These are phyloP conservation scores for Mastomys coucha DNA, from an alignment of 2,113 vertebrate genomes.

Conservation along the genomic window DNA sequence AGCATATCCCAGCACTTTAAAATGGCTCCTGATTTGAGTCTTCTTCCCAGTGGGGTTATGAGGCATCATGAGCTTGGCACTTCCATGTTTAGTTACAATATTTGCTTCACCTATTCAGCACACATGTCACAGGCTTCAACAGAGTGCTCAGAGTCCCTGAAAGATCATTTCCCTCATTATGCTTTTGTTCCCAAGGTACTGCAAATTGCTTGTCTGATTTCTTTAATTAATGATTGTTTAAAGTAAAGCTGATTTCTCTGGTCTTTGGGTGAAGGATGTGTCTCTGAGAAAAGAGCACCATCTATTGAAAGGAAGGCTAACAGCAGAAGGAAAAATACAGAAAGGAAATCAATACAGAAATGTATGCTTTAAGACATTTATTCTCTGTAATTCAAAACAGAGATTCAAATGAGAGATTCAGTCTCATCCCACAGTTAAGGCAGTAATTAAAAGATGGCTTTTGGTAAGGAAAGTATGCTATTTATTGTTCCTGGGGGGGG, in stretches of 20 bases:
- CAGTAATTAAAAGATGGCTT: not conserved
- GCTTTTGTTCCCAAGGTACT: not conserved
- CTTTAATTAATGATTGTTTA: constrained; percentile 67
- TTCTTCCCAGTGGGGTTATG: not conserved
- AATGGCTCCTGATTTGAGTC: not conserved
- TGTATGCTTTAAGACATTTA: constrained; percentile 44
- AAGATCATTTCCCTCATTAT: not conserved
- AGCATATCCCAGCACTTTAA: constrained; percentile 13
- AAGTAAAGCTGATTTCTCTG: constrained; percentile 22
- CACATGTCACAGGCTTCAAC: not conserved
- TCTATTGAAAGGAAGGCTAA: constrained; percentile 83
- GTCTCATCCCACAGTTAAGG: not conserved
- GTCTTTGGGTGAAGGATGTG: constrained; percentile 41
- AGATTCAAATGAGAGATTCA: not conserved
- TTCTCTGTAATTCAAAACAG: constrained; percentile 22
- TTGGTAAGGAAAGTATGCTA: not conserved
- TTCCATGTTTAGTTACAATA: constrained; percentile 50
- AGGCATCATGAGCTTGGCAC: not conserved
- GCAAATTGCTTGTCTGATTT: constrained; percentile 50
- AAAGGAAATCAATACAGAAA: constrained; percentile 8
- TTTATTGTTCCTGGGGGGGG: not conserved
- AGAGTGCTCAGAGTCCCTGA: not conserved
- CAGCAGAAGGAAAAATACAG: constrained; percentile 65
- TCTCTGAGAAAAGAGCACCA: constrained; percentile 85
- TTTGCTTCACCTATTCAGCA: constrained; percentile 35